Conservation (phyloP, 2,888 invertebrate species). For the Malacosoma neustria region DNA sequence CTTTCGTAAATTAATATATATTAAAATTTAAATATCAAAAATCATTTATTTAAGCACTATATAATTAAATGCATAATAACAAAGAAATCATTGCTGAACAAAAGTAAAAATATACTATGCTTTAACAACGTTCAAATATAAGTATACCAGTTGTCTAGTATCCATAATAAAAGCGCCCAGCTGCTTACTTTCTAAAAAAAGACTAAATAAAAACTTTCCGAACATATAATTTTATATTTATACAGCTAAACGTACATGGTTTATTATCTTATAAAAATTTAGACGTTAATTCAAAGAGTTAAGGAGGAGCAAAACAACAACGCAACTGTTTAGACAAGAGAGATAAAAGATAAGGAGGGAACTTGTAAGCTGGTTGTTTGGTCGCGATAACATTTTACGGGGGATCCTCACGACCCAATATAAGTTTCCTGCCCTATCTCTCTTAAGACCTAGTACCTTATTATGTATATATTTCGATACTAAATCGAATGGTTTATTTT, state of each 20-base stretch:
- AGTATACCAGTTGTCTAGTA: not conserved
- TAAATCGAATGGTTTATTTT: too few relatives aligned
- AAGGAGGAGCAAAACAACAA: constrained; percentile 19
- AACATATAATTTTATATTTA: too few relatives aligned
- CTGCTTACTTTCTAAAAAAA: too few relatives aligned
- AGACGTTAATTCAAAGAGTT: not conserved
- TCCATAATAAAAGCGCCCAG: not conserved
- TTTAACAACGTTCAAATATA: too few relatives aligned
- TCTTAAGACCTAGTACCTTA: not conserved
- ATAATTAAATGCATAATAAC: too few relatives aligned
- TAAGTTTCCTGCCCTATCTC: constrained; percentile 38
- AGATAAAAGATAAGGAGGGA: constrained; percentile 35
- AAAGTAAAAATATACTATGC: too few relatives aligned
- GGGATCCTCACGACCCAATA: constrained; percentile 30
- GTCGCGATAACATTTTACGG: constrained; percentile 38
- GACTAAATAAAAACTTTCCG: too few relatives aligned
- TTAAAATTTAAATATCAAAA: too few relatives aligned
- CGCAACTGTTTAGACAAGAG: constrained; percentile 38
- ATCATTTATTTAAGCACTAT: too few relatives aligned
- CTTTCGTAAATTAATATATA: too few relatives aligned
- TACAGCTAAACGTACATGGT: too few relatives aligned
- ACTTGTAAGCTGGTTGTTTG: constrained; percentile 35
- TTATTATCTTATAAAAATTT: not conserved
- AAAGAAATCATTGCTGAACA: too few relatives aligned
- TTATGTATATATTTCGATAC: not conserved